Evolutionary conservation across 2,113 vertebrate species (phyloP).

Genomic region (Saguinus midas): DNA sequence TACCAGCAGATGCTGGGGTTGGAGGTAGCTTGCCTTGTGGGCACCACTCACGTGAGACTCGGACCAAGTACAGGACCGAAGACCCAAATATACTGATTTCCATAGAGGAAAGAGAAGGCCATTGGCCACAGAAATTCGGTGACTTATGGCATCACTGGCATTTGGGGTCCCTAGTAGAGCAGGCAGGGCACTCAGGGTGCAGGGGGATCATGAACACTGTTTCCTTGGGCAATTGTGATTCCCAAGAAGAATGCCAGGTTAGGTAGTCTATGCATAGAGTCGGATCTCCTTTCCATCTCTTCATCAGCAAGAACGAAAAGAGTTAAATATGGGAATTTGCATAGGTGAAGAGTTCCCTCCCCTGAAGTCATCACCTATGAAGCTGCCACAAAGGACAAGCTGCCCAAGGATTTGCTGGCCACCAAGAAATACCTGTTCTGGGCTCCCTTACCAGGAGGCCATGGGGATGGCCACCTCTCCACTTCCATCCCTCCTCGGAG

Average conservation of each 20-base stretch:
- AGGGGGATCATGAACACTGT: not conserved
- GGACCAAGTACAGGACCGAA: fast-evolving
- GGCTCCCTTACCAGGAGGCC: fast-evolving
- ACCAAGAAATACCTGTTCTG: not conserved
- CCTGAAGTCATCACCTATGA: too few species aligned
- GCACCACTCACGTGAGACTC: too few species aligned
- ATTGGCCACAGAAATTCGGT: not conserved
- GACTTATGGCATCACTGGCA: fast-evolving
- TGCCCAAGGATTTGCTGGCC: too few species aligned
- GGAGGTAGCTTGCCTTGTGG: too few species aligned
- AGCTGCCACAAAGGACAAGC: not conserved
- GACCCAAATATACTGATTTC: too few species aligned
- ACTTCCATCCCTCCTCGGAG: not conserved
- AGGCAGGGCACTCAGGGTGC: too few species aligned
- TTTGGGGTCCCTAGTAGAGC: not conserved
- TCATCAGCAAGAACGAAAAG: not conserved
- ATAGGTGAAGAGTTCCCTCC: too few species aligned
- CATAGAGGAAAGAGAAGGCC: not conserved
- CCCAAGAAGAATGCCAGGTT: not conserved
- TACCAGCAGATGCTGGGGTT: not conserved
- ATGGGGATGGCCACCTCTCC: fast-evolving
- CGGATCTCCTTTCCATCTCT: too few species aligned
- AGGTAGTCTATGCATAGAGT: not conserved
- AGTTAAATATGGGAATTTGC: not conserved
- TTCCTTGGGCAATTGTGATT: not conserved